Percentiles rank a stretch among this genome's conserved stretches.
Conservation (phyloP, 1,140 invertebrate genomes). For the Macrobrachium rosenbergii region DNA sequence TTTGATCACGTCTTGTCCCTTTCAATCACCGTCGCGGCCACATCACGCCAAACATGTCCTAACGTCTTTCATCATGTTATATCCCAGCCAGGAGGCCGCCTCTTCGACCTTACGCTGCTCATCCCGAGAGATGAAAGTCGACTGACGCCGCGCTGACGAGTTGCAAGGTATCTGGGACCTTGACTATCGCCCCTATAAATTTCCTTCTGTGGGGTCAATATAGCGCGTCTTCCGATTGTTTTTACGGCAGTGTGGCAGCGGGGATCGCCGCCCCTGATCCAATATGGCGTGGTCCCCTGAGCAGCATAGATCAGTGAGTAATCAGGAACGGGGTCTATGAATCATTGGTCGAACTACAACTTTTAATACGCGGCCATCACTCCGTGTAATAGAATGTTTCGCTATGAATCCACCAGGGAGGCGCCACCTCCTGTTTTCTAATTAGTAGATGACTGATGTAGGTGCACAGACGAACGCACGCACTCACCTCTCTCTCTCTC, state of each 20-base stretch:
- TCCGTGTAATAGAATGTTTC: slow-evolving; percentile 60
- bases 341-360: slow-evolving; percentile 57
- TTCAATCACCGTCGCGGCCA: slow-evolving; percentile 47
- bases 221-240: neutral
- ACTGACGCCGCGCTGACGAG: neutral
- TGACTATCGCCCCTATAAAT: neutral
- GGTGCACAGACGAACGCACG: neutral
- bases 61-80: slow-evolving; percentile 52
- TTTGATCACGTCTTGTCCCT: slow-evolving; percentile 57
- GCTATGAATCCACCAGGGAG: slow-evolving; percentile 40
- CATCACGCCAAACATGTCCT: slow-evolving; percentile 58
- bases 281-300: slow-evolving; percentile 58
- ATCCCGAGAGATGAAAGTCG: slow-evolving; percentile 3
- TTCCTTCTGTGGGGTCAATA: slow-evolving; percentile 3
- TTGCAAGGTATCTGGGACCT: neutral
- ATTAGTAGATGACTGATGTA: slow-evolving; percentile 31
- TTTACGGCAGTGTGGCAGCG: slow-evolving; percentile 28
- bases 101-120: slow-evolving; percentile 17
- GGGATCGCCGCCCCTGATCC: slow-evolving; percentile 57
- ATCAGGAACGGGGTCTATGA: slow-evolving; percentile 56
- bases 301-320: slow-evolving; percentile 58
- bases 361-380: slow-evolving; percentile 61
- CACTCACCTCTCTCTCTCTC: neutral
- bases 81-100: slow-evolving; percentile 4
- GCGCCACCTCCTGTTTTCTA: slow-evolving; percentile 30